Conservation (phyloP, 2,113 vertebrate species). For the Ameiurus melas region DNA sequence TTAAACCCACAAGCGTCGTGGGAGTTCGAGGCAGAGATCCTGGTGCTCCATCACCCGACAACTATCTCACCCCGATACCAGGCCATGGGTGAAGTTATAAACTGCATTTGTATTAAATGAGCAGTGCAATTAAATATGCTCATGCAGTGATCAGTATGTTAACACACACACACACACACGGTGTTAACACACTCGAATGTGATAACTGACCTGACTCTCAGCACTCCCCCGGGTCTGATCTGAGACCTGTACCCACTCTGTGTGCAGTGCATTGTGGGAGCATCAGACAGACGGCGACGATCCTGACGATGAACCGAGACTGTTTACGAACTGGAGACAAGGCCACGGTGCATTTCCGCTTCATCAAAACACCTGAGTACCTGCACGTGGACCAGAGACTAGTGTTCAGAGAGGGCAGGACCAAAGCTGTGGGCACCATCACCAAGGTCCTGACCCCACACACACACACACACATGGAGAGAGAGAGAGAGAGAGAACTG, state of each 20-base stretch:
- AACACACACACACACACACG: neutral
- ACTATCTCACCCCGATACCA: conserved; percentile 97
- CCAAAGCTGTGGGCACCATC: conserved; percentile 97
- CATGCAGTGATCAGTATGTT: too few species aligned
- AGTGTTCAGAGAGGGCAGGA: conserved; percentile 96
- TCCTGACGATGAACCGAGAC: conserved; percentile 96
- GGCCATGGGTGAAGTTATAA: conserved; percentile 86
- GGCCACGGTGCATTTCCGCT: conserved; percentile 95
- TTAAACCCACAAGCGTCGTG: conserved; percentile 94
- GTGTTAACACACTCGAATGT: neutral
- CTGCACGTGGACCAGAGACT: conserved; percentile 94
- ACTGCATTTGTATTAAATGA: neutral
- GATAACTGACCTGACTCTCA: neutral
- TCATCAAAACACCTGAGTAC: conserved; percentile 98
- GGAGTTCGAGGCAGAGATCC: conserved; percentile 98
- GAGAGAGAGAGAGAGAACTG: too few species aligned
- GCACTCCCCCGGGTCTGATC: neutral
- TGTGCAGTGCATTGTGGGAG: conserved; percentile 93
- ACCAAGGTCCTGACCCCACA: conserved; percentile 81
- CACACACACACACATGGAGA: too few species aligned
- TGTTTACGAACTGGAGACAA: conserved; percentile 96
- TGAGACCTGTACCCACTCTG: neutral
- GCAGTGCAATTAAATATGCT: too few species aligned
- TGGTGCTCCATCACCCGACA: conserved; percentile 95
- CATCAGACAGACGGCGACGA: conserved; percentile 96